Percentiles rank a stretch among this genome's conserved stretches.
phyloP scores from a whole-genome alignment of 2,797 vertebrate species.

The Onychomys arenicola region DNA sequence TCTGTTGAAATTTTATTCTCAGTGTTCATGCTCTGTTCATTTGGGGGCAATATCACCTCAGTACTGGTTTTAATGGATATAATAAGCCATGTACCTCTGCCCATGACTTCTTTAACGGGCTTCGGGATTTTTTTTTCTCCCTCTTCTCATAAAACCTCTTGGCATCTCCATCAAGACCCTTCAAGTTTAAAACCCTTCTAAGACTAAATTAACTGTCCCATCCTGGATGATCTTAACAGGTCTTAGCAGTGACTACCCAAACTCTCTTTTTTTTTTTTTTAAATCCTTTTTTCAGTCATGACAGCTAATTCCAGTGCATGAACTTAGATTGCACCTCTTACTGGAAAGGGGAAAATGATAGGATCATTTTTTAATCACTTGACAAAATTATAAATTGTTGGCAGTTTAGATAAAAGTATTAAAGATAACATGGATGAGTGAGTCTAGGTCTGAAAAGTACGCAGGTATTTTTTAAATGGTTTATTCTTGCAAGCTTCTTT shows the following conservation, averaged over 20 bases:
- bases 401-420: background rate
- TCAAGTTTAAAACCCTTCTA: conserved; percentile 24
- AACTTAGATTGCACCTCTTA: background rate
- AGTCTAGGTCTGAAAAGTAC: background rate
- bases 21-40: background rate
- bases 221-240: background rate
- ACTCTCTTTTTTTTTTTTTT: background rate
- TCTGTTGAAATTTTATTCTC: conserved; percentile 1
- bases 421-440: background rate
- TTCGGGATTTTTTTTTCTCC: background rate
- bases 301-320: background rate
- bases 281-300: background rate
- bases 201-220: conserved; percentile 26
- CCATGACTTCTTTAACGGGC: background rate
- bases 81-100: background rate
- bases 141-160: background rate
- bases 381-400: background rate
- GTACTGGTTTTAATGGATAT: conserved; percentile 8
- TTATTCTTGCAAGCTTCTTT: conserved; percentile 1
- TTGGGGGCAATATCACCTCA: background rate
- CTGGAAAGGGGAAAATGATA: background rate
- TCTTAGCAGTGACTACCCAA: background rate
- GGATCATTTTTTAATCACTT: background rate
- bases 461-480: background rate
- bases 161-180: background rate